These are phyloP conservation scores for Stichopus chloronotus DNA, from an alignment of 35 echinoderm and acorn worm species.

Conservation along the genomic window DNA sequence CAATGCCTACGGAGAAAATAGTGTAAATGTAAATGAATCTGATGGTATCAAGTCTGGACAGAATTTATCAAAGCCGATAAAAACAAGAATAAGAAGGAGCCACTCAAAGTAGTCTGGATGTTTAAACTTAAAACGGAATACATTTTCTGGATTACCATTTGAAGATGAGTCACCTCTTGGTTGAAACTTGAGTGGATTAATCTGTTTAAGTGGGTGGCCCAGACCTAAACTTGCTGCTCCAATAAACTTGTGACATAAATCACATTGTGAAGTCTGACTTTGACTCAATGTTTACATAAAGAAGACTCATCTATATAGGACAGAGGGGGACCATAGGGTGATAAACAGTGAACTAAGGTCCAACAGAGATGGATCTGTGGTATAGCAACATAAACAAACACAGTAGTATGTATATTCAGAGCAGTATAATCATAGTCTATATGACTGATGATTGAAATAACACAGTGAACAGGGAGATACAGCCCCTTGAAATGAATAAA, in stretches of 20 bases:
- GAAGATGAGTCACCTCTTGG: background rate
- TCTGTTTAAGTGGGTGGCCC: conserved; percentile 6
- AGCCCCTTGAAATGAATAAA: no score
- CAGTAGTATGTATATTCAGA: background rate
- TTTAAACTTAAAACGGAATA: background rate
- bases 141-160: background rate
- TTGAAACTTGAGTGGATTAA: background rate
- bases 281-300: background rate
- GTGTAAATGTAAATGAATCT: no score
- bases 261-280: background rate
- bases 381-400: background rate
- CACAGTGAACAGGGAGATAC: background rate
- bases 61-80: no score
- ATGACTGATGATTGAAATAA: background rate
- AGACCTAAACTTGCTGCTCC: background rate
- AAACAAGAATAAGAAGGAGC: no score
- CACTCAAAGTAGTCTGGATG: no score
- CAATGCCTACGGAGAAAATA: no score
- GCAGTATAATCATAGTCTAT: background rate
- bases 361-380: background rate
- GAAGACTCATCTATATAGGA: background rate
- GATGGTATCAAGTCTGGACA: no score
- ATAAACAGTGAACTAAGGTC: background rate
- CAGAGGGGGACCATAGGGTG: background rate
- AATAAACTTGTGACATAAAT: background rate